Evolutionary conservation across 2,888 invertebrate genomes (phyloP).

Genomic region (Camponotus fellah): DNA sequence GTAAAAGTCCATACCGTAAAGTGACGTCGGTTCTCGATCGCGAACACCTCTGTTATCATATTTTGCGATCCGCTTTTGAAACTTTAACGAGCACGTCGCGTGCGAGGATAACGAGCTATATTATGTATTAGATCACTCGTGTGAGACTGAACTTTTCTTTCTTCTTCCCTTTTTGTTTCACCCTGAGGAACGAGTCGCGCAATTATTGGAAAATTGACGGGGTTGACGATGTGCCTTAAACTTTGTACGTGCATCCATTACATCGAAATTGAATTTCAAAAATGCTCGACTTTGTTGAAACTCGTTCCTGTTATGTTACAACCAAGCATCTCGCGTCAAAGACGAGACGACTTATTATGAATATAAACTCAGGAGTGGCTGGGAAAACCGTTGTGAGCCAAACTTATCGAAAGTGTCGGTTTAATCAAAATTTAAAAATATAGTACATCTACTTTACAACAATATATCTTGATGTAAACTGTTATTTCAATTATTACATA

Average conservation of each 20-base stretch:
- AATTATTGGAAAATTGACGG: constrained; percentile 42
- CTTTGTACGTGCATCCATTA: constrained; percentile 36
- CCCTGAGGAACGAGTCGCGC: constrained; percentile 20
- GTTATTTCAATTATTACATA: background rate
- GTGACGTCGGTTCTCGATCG: constrained; percentile 10
- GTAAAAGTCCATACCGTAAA: constrained; percentile 25
- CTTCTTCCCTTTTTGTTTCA: background rate
- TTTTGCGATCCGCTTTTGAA: constrained; percentile 33
- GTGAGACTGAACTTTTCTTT: constrained; percentile 25
- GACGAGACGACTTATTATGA: background rate
- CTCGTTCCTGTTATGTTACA: background rate
- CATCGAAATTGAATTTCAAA: constrained; percentile 46
- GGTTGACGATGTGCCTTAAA: constrained; percentile 21
- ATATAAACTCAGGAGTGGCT: background rate
- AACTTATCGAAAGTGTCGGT: constrained; percentile 13
- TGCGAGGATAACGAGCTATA: constrained; percentile 49
- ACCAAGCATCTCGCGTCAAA: constrained; percentile 4
- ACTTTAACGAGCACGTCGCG: constrained; percentile 32
- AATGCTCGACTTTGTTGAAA: background rate
- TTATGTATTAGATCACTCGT: constrained; percentile 53
- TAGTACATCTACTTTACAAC: background rate
- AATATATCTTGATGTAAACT: background rate
- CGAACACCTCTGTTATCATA: constrained; percentile 34
- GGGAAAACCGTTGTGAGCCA: background rate
- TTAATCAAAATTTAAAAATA: background rate